These are phyloP conservation scores for Synanthedon myopaeformis DNA, from an alignment of 2,888 invertebrate species.

Conservation along the genomic window DNA sequence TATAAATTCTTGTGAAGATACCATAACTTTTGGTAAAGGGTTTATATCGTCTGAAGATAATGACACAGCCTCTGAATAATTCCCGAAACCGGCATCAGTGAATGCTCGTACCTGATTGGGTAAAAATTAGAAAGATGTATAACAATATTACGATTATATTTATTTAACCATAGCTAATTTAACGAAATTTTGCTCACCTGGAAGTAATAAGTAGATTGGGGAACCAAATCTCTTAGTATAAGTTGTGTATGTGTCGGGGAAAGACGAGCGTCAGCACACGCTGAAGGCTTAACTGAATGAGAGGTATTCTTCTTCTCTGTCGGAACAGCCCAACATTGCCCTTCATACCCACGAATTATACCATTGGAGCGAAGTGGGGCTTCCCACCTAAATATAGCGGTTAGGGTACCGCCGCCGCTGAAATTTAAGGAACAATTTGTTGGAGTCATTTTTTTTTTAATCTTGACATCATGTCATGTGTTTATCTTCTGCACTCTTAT, in stretches of 20 bases:
- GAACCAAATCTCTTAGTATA: conserved; percentile 64
- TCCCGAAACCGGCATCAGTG: conserved; percentile 82
- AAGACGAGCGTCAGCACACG: conserved; percentile 65
- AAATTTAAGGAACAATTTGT: neutral
- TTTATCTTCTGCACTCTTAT: neutral
- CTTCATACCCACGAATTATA: conserved; percentile 77
- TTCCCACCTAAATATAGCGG: conserved; percentile 84
- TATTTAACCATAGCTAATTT: neutral
- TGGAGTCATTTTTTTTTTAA: conserved; percentile 6
- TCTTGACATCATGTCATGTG: conserved; percentile 13
- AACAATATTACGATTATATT: neutral
- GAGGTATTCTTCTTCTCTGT: conserved; percentile 1
- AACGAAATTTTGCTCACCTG: conserved; percentile 44
- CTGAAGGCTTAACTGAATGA: conserved; percentile 45
- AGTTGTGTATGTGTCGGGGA: conserved; percentile 68
- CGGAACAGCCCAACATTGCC: conserved; percentile 74
- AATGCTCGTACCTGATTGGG: conserved; percentile 79
- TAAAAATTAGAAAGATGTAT: neutral
- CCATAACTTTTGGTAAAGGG: conserved; percentile 82
- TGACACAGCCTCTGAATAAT: conserved; percentile 74
- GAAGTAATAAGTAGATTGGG: conserved; percentile 76
- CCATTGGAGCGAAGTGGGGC: conserved; percentile 81
- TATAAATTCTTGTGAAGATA: conserved; percentile 79
- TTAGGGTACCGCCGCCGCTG: conserved; percentile 51
- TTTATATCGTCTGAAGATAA: conserved; percentile 75